Conservation (phyloP, 2,797 vertebrate genomes). For the Carduelis carduelis region DNA sequence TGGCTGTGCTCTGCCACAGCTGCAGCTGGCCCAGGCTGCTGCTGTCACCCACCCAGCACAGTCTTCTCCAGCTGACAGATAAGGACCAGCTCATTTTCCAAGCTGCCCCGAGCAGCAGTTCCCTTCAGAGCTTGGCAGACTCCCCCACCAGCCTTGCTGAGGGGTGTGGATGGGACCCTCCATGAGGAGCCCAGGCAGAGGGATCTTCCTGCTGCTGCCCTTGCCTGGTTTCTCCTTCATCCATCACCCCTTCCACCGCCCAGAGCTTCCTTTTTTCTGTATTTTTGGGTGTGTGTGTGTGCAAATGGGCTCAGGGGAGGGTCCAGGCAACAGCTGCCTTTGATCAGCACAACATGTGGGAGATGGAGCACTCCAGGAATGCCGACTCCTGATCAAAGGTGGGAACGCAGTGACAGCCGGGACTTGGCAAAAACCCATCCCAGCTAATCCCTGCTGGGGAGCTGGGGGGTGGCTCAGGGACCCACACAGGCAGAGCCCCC, state of each 20-base stretch:
- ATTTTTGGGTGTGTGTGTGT: not conserved
- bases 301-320: constrained; percentile 56
- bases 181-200: not conserved
- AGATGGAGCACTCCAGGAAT: constrained; percentile 71
- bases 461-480: not conserved
- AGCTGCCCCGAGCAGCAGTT: not conserved
- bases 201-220: not conserved
- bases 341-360: constrained; percentile 78
- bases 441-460: constrained; percentile 1
- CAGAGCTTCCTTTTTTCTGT: not conserved
- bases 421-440: constrained; percentile 60
- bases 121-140: not conserved
- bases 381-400: constrained; percentile 78
- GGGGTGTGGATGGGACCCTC: not conserved
- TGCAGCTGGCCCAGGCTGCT: not conserved
- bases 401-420: constrained; percentile 70
- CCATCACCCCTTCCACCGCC: not conserved
- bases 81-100: not conserved
- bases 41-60: not conserved
- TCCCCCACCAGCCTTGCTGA: not conserved
- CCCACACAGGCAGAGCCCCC: not conserved
- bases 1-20: not conserved
- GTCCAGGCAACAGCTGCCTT: constrained; percentile 77
- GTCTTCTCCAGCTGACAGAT: not conserved
- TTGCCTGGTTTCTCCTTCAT: not conserved